Evolutionary conservation across 2,797 vertebrate genomes (phyloP).

Genomic region (Myotis pilosus): DNA sequence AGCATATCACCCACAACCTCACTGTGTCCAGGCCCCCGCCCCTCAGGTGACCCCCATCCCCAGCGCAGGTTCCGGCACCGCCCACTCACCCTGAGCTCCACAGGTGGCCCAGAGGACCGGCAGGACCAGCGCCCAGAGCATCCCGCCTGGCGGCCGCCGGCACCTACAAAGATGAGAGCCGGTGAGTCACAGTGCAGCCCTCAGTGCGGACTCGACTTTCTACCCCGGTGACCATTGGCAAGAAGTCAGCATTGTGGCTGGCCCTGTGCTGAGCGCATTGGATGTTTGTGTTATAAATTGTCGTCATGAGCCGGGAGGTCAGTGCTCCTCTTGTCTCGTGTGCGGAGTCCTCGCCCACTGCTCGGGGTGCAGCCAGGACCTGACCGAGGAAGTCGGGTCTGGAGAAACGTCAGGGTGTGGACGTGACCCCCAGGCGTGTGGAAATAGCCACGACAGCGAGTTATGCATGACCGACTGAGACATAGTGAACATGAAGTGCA

Average conservation of each 20-base stretch:
- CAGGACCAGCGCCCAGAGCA: slow-evolving; percentile 87
- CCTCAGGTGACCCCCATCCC: no score
- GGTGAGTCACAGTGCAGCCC: not conserved
- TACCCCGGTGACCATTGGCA: not conserved
- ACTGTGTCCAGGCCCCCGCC: rapidly evolving
- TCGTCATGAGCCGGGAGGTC: rapidly evolving
- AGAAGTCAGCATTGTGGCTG: not conserved
- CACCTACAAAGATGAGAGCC: slow-evolving; percentile 81
- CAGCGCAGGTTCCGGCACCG: no score
- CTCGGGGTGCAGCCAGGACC: not conserved
- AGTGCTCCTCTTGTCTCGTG: rapidly evolving
- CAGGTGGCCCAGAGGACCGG: slow-evolving; percentile 84
- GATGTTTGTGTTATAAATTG: rapidly evolving
- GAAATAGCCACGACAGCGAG: not conserved
- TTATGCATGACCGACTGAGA: not conserved
- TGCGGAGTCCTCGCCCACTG: no score
- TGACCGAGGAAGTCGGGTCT: not conserved
- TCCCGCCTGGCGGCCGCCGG: slow-evolving; percentile 86
- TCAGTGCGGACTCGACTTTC: rapidly evolving
- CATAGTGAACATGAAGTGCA: not conserved
- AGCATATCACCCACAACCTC: rapidly evolving
- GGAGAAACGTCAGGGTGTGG: not conserved
- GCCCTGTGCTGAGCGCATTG: rapidly evolving
- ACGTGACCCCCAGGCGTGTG: not conserved
- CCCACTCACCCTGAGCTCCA: slow-evolving; percentile 87